phyloP scores from a whole-genome alignment of 2,888 invertebrate species.

The Timandra comae region DNA sequence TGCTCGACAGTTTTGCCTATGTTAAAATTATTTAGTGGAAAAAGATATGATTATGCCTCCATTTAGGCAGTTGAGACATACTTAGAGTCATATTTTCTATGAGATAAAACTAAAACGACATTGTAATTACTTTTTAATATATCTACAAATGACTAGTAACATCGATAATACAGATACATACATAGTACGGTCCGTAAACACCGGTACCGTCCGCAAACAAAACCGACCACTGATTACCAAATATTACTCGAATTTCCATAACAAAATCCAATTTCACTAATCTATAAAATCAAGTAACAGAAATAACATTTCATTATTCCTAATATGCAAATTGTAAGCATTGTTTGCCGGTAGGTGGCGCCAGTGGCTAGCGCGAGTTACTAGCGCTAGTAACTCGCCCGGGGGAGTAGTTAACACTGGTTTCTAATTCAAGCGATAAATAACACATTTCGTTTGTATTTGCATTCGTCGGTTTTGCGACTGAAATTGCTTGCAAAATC shows the following conservation, averaged over 20 bases:
- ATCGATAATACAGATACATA: too few species aligned
- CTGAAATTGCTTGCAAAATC: slow-evolving; percentile 69
- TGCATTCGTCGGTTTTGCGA: slow-evolving; percentile 58
- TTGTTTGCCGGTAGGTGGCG: neutral
- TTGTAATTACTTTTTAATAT: too few species aligned
- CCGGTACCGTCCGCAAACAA: slow-evolving; percentile 1
- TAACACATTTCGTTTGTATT: slow-evolving; percentile 67
- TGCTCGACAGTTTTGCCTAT: too few species aligned
- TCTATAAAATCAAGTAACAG: slow-evolving; percentile 6
- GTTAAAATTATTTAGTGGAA: too few species aligned
- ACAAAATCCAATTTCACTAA: slow-evolving; percentile 6
- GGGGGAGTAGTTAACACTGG: slow-evolving; percentile 39
- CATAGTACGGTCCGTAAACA: too few species aligned
- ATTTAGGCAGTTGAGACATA: too few species aligned
- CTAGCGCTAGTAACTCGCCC: slow-evolving; percentile 10
- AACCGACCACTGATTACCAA: neutral
- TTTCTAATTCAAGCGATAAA: slow-evolving; percentile 64
- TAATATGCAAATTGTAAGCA: neutral
- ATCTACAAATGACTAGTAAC: too few species aligned
- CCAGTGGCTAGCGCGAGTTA: slow-evolving; percentile 1
- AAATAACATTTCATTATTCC: too few species aligned
- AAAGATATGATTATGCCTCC: too few species aligned
- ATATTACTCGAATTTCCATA: neutral
- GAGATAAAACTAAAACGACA: too few species aligned
- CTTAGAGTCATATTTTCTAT: too few species aligned